A percentile compares a stretch with the other conserved stretches of the same genome.
Evolutionary conservation across 2,797 vertebrate species (phyloP).

Genomic region (Choloepus didactylus): DNA sequence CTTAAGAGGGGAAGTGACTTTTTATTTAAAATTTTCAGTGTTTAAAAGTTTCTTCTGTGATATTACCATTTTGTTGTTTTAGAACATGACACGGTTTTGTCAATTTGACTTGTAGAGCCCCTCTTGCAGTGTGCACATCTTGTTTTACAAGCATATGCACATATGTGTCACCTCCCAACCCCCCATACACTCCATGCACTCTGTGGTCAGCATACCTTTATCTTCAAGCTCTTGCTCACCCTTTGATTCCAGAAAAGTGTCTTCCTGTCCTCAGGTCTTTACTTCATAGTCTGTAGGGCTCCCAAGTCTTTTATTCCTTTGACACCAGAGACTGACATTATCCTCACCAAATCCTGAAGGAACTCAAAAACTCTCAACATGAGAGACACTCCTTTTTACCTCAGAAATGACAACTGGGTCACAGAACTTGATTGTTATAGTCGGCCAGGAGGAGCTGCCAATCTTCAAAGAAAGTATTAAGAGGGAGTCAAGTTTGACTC

Average conservation of each 20-base stretch:
- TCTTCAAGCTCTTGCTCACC: neutral
- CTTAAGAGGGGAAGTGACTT: neutral
- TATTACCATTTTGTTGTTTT: neutral
- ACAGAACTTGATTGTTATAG: constrained; percentile 68
- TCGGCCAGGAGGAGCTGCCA: constrained; percentile 58
- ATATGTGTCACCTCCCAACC: rapidly evolving
- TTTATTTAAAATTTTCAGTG: neutral
- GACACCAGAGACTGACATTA: neutral
- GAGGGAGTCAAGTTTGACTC: constrained; percentile 61
- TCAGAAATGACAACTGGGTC: constrained; percentile 55
- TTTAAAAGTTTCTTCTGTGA: constrained; percentile 21
- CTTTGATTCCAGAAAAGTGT: constrained; percentile 31
- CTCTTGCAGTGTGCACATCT: neutral
- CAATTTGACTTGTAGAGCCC: neutral
- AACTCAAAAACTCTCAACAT: neutral
- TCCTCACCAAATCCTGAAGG: neutral
- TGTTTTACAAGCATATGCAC: neutral
- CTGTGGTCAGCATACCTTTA: neutral
- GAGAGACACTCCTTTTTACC: neutral
- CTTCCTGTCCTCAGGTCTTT: constrained; percentile 12
- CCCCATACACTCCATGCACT: neutral
- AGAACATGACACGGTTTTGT: neutral
- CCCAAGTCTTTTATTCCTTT: constrained; percentile 39
- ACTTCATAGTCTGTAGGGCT: constrained; percentile 19
- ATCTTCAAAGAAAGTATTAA: constrained; percentile 63